These are phyloP conservation scores for Phaethon lepturus DNA, from an alignment of 2,113 vertebrate species.

Conservation along the genomic window DNA sequence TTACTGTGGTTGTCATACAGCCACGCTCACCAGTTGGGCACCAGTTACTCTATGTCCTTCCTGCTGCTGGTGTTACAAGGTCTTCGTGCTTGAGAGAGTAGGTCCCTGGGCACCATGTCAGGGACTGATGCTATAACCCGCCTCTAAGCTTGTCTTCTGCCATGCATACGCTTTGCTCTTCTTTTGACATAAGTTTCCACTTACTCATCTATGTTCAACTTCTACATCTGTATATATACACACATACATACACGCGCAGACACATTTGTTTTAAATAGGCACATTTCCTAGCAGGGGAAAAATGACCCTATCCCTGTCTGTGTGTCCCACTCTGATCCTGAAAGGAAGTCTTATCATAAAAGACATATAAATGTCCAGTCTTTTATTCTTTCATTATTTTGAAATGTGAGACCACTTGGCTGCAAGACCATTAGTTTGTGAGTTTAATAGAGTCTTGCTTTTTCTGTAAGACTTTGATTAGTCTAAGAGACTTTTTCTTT, in stretches of 20 bases:
- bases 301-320: neutral
- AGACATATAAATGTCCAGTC: neutral
- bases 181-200: neutral
- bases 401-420: neutral
- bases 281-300: neutral
- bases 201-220: neutral
- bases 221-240: fast-evolving
- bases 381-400: constrained; percentile 14
- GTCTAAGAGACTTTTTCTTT: neutral
- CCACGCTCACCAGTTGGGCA: neutral
- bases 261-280: neutral
- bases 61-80: neutral
- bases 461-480: neutral
- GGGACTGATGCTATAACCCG: neutral
- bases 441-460: neutral
- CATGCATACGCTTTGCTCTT: fast-evolving
- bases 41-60: neutral
- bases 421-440: neutral
- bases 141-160: neutral
- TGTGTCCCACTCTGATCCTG: neutral
- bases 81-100: fast-evolving
- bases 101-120: fast-evolving
- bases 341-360: neutral
- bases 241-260: too few species aligned
- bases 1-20: neutral